Conservation (phyloP, 2,113 vertebrate species). For the Gnathonemus echidnorhynchus region DNA sequence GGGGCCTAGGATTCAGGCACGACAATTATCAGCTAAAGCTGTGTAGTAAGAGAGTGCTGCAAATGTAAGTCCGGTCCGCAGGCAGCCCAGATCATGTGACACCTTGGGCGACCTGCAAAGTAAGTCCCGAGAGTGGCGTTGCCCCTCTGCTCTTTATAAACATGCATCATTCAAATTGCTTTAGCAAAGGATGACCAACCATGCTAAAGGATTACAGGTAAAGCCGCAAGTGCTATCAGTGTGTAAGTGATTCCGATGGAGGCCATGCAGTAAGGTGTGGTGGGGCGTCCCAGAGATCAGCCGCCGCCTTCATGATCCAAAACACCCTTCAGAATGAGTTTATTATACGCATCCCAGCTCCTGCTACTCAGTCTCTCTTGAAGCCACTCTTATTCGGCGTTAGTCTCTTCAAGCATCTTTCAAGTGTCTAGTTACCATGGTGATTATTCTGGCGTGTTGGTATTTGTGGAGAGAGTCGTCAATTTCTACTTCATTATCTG, state of each 20-base stretch:
- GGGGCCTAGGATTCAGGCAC: slow-evolving; percentile 26
- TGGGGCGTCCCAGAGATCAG: neutral
- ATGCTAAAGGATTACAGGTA: neutral
- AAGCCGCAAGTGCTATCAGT: neutral
- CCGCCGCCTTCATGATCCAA: neutral
- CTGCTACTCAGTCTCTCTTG: slow-evolving; percentile 26
- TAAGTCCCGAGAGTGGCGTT: slow-evolving; percentile 36
- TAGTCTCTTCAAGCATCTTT: slow-evolving; percentile 37
- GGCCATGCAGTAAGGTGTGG: neutral
- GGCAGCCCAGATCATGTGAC: slow-evolving; percentile 10
- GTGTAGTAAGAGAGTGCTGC: neutral
- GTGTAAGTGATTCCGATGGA: neutral
- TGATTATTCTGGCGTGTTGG: slow-evolving; percentile 4
- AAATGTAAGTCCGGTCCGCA: neutral
- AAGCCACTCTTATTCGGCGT: slow-evolving; percentile 42
- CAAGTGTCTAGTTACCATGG: slow-evolving; percentile 40
- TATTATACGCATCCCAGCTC: neutral
- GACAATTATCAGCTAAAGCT: slow-evolving; percentile 35
- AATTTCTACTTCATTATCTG: slow-evolving; percentile 45
- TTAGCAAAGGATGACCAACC: slow-evolving; percentile 26
- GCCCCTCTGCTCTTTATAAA: slow-evolving; percentile 45
- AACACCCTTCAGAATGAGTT: neutral
- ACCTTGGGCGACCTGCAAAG: slow-evolving; percentile 29
- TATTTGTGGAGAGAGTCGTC: slow-evolving; percentile 29
- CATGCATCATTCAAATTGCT: slow-evolving; percentile 50